These are phyloP conservation scores for Regulus satrapa DNA, from an alignment of 2,113 vertebrate species.

Conservation along the genomic window DNA sequence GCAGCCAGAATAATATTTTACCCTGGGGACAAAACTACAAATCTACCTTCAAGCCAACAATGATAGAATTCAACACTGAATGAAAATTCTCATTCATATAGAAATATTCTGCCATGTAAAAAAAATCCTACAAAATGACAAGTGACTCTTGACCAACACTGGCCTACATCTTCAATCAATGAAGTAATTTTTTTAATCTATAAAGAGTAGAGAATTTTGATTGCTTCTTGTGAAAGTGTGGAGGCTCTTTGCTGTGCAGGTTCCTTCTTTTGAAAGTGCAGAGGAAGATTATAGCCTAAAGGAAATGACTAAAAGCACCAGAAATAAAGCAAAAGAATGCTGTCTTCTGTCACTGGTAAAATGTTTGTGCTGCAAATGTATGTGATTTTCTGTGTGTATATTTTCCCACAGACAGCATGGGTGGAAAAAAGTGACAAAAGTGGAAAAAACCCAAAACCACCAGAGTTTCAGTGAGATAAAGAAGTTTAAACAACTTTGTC, in stretches of 20 bases:
- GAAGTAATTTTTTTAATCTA: conserved; percentile 20
- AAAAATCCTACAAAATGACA: not conserved
- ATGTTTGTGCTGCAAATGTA: not conserved
- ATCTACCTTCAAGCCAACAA: conserved; percentile 10
- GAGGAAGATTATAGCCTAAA: not conserved
- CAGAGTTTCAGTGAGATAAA: not conserved
- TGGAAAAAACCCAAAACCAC: not conserved
- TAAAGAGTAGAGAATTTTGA: not conserved
- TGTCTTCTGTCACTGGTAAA: not conserved
- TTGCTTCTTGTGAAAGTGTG: not conserved
- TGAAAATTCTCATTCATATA: conserved; percentile 40
- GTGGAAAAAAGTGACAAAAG: not conserved
- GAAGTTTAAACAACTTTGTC: not conserved
- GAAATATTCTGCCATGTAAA: not conserved
- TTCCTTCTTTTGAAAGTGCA: conserved; percentile 1
- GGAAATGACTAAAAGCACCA: conserved; percentile 11
- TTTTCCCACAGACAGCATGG: not conserved
- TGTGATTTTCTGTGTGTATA: not conserved
- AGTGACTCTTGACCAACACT: conserved; percentile 19
- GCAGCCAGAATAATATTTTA: not conserved
- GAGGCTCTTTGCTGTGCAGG: not conserved
- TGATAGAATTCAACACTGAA: conserved; percentile 23
- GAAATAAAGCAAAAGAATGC: not conserved
- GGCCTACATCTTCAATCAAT: not conserved
- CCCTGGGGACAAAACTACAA: not conserved